Evolutionary conservation across 2,113 vertebrate genomes (phyloP).

Genomic region (Odontophorus gujanensis): DNA sequence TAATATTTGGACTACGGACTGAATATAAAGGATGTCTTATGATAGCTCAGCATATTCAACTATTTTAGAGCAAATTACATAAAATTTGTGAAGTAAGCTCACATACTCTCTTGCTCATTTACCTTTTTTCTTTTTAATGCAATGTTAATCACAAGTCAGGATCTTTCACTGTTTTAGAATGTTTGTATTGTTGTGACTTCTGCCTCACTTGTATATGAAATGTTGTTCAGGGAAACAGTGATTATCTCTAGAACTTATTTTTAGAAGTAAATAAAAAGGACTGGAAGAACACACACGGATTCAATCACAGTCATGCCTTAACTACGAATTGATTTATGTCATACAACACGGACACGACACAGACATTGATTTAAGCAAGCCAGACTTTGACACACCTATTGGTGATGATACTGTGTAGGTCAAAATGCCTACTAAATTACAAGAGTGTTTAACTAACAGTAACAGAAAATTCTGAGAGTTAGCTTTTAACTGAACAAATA

Average conservation of each 20-base stretch:
- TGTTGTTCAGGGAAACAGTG: not conserved
- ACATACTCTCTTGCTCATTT: not conserved
- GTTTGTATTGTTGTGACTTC: not conserved
- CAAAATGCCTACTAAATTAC: not conserved
- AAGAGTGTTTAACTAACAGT: not conserved
- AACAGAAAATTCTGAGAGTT: not conserved
- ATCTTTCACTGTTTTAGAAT: not conserved
- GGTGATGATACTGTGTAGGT: rapidly evolving
- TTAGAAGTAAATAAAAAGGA: not conserved
- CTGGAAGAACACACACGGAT: not conserved
- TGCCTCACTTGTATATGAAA: not conserved
- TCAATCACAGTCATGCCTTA: not conserved
- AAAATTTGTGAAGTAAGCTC: not conserved
- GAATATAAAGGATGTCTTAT: not conserved
- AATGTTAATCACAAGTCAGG: not conserved
- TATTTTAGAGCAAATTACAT: not conserved
- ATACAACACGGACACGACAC: not conserved
- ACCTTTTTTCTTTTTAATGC: not conserved
- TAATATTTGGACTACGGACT: not conserved
- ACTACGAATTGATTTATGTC: not conserved
- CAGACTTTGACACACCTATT: not conserved
- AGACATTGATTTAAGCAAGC: not conserved
- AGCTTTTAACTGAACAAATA: not conserved
- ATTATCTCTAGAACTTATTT: not conserved
- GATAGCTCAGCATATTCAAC: not conserved